Conservation (phyloP, 2,888 invertebrate genomes). For the Polydrusus tereticollis region DNA sequence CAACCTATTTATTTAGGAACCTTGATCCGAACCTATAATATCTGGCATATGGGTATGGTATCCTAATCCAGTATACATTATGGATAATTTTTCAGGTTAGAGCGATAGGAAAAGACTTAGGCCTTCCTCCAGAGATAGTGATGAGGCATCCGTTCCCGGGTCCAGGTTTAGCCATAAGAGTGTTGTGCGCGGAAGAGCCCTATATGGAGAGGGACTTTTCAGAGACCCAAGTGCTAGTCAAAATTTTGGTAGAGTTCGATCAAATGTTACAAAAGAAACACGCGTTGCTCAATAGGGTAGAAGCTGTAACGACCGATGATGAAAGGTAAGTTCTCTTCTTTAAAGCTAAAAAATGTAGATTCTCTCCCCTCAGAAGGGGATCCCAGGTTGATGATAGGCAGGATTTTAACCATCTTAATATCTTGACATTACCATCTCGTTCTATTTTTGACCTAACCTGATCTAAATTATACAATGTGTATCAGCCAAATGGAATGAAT, state of each 20-base stretch:
- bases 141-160: constrained; percentile 99
- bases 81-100: constrained; percentile 70
- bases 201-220: constrained; percentile 95
- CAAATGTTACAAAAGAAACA: constrained; percentile 94
- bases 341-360: no score
- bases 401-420: no score
- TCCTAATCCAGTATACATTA: no score
- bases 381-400: no score
- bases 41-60: no score
- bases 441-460: no score
- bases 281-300: constrained; percentile 88
- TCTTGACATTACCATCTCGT: no score
- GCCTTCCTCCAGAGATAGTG: constrained; percentile 87
- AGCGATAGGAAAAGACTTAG: constrained; percentile 88
- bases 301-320: constrained; percentile 80
- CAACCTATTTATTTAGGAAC: no score
- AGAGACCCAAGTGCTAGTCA: constrained; percentile 95
- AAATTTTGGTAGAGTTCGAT: constrained; percentile 94
- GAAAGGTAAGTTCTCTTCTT: constrained; percentile 70
- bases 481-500: no score
- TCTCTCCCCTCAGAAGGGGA: no score
- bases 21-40: no score
- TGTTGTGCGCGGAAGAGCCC: constrained; percentile 95
- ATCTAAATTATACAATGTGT: no score
- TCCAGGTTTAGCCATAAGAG: constrained; percentile 96